Evolutionary conservation across 2,113 vertebrate genomes (phyloP).

Genomic region (Melanocharis versteri): DNA sequence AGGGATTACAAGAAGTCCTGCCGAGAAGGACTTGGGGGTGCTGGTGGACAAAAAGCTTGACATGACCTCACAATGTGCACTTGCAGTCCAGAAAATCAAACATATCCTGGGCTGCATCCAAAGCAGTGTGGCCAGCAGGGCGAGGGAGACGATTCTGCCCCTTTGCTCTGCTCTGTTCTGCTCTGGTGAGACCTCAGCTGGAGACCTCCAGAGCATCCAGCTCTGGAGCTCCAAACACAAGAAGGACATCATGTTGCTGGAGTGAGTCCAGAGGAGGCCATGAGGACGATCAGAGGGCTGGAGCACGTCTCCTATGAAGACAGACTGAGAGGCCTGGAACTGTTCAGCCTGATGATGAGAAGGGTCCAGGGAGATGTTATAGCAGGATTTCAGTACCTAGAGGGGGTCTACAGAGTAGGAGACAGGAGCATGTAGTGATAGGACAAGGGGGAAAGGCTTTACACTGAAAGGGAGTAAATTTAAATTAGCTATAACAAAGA

Average conservation of each 20-base stretch:
- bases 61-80: background rate
- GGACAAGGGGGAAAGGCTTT: background rate
- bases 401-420: background rate
- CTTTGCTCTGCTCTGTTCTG: background rate
- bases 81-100: background rate
- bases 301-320: background rate
- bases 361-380: background rate
- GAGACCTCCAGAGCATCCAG: too few species aligned
- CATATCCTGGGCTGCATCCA: background rate
- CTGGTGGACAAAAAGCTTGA: background rate
- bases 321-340: background rate
- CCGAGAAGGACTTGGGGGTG: fast-evolving
- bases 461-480: background rate
- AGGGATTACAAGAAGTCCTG: background rate
- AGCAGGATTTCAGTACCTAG: background rate
- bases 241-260: background rate
- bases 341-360: too few species aligned
- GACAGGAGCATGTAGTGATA: background rate
- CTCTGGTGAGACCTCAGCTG: background rate
- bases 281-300: background rate
- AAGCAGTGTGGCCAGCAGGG: fast-evolving
- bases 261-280: background rate
- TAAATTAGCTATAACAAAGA: background rate
- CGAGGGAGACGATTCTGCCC: background rate
- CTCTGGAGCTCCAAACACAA: too few species aligned